Conservation (phyloP, 2,797 vertebrate genomes). For the Lepus oiostolus region DNA sequence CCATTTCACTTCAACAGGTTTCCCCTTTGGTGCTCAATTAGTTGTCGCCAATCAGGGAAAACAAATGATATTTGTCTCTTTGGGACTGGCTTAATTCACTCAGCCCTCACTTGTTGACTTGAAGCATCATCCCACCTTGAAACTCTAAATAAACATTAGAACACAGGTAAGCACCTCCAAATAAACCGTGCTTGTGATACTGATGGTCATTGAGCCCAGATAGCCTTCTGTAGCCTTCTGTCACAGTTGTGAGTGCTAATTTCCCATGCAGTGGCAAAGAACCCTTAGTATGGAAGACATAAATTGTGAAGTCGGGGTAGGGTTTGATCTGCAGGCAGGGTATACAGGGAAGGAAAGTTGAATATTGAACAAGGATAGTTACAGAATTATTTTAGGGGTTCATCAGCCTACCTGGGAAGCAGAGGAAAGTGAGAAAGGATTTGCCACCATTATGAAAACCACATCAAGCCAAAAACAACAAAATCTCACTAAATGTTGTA, state of each 20-base stretch:
- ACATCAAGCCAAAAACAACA: not conserved
- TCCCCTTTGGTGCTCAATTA: too few relatives aligned
- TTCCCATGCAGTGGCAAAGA: conserved; percentile 19
- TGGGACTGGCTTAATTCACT: too few relatives aligned
- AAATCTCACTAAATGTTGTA: not conserved
- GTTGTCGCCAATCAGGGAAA: too few relatives aligned
- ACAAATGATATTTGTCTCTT: too few relatives aligned
- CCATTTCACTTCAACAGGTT: too few relatives aligned
- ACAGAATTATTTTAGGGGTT: not conserved
- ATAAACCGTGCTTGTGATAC: not conserved
- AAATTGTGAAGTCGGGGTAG: not conserved
- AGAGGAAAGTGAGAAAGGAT: not conserved
- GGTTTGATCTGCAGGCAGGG: not conserved
- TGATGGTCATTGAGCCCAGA: conserved; percentile 38
- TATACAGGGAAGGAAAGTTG: not conserved
- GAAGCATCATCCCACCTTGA: not conserved
- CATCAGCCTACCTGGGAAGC: not conserved
- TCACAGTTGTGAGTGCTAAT: not conserved
- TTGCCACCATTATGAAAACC: not conserved
- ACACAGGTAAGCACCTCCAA: not conserved
- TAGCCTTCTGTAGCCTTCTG: not conserved
- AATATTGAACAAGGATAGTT: not conserved
- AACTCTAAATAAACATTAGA: not conserved
- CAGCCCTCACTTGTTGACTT: not conserved
- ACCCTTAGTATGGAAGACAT: not conserved